Evolutionary conservation across 1,140 invertebrate genomes (phyloP).

Genomic region (Drosophila pallidifrons): DNA sequence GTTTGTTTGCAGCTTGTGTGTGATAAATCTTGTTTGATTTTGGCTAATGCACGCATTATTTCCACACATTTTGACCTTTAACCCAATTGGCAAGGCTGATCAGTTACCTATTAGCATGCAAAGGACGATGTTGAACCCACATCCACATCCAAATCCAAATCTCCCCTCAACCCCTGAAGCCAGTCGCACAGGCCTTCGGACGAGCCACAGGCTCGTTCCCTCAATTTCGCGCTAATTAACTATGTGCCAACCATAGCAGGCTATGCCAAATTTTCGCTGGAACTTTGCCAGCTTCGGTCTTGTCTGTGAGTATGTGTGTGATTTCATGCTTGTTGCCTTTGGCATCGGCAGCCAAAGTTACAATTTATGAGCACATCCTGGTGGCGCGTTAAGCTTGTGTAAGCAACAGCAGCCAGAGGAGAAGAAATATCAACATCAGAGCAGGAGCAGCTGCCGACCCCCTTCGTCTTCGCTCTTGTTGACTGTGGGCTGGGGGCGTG

Average conservation of each 20-base stretch:
- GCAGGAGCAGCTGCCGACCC: neutral
- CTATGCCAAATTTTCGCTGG: slow-evolving; percentile 55
- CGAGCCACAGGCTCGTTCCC: slow-evolving; percentile 46
- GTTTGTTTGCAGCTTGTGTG: slow-evolving; percentile 18
- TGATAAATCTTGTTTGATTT: slow-evolving; percentile 70
- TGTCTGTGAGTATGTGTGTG: slow-evolving; percentile 55
- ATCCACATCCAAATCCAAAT: neutral
- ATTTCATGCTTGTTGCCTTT: slow-evolving; percentile 80
- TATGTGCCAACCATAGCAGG: slow-evolving; percentile 72
- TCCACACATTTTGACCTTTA: slow-evolving; percentile 61
- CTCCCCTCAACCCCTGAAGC: neutral
- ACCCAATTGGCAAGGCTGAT: slow-evolving; percentile 67
- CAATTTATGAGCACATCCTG: slow-evolving; percentile 80
- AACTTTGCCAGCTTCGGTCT: slow-evolving; percentile 65
- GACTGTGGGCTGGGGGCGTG: slow-evolving; percentile 10
- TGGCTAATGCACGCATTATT: slow-evolving; percentile 69
- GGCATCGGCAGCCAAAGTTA: slow-evolving; percentile 64
- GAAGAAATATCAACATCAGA: neutral
- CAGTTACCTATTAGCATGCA: slow-evolving; percentile 77
- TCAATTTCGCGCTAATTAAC: slow-evolving; percentile 81
- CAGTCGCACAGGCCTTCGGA: neutral
- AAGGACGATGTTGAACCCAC: slow-evolving; percentile 25
- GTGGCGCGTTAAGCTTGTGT: slow-evolving; percentile 64
- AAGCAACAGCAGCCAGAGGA: slow-evolving; percentile 50
- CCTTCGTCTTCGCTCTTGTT: neutral